Evolutionary conservation across 2,113 vertebrate genomes (phyloP).

Genomic region (Psilopogon haemacephalus): DNA sequence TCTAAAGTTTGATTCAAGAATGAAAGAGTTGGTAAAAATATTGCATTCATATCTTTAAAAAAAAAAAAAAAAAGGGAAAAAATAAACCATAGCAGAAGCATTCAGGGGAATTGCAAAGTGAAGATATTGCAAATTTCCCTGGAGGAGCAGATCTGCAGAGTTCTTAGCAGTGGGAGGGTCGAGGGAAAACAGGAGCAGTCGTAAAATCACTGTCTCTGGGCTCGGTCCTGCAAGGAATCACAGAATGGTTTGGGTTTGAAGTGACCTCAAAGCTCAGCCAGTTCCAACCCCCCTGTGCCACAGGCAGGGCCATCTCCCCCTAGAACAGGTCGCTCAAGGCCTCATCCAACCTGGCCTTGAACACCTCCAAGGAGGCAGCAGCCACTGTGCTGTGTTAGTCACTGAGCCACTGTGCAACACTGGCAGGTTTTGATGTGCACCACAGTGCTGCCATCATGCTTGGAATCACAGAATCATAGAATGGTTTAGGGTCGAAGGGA

Average conservation of each 20-base stretch:
- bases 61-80: constrained; percentile 56
- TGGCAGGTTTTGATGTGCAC: neutral
- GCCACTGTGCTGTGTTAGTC: neutral
- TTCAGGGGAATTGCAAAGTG: constrained; percentile 58
- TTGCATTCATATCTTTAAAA: constrained; percentile 49
- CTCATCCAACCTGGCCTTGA: too few species aligned
- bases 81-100: constrained; percentile 46
- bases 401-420: neutral
- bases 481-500: too few species aligned
- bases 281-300: too few species aligned
- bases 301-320: too few species aligned
- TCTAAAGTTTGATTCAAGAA: constrained; percentile 63
- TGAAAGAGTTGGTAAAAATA: constrained; percentile 65
- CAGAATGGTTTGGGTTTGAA: too few species aligned
- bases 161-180: neutral
- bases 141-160: constrained; percentile 34
- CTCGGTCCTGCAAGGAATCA: neutral
- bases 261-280: too few species aligned
- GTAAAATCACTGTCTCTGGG: neutral
- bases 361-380: too few species aligned
- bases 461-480: neutral
- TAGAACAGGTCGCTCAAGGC: too few species aligned
- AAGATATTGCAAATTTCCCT: constrained; percentile 60
- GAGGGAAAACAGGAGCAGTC: neutral
- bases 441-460: neutral